These are phyloP conservation scores for Capromys pilorides DNA, from an alignment of 2,797 vertebrate genomes.

Conservation along the genomic window DNA sequence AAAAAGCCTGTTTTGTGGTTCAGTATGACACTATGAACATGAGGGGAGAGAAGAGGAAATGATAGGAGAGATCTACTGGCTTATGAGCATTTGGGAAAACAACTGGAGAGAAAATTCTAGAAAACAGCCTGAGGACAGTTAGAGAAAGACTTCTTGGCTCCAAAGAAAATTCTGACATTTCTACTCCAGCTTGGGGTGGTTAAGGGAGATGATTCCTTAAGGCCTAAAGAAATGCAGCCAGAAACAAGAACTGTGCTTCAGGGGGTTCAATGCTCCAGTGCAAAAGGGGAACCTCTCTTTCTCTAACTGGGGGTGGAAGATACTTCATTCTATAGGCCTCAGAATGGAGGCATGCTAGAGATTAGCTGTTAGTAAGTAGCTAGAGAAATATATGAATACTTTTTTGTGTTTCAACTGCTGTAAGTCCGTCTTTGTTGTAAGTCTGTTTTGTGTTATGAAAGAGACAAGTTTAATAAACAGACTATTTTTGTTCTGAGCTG, in stretches of 20 bases:
- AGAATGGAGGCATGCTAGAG: not conserved
- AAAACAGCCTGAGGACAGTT: not conserved
- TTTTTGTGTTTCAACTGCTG: conserved; percentile 11
- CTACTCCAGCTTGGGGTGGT: not conserved
- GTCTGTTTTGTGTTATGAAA: conserved; percentile 63
- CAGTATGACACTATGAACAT: not conserved
- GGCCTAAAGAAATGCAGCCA: not conserved
- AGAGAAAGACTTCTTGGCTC: not conserved
- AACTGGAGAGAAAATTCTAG: not conserved
- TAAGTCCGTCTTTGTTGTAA: not conserved
- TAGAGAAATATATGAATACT: not conserved
- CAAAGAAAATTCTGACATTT: not conserved
- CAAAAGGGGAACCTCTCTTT: not conserved
- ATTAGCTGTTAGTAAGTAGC: not conserved
- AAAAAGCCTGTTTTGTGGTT: not conserved
- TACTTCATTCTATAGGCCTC: not conserved
- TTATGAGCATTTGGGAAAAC: not conserved
- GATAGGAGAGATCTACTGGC: not conserved
- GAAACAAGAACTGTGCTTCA: not conserved
- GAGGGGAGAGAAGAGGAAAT: fast-evolving
- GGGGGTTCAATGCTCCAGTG: not conserved
- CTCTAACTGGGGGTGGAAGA: not conserved
- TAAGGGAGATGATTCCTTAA: not conserved
- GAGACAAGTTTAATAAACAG: conserved; percentile 71
- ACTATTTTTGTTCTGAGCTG: conserved; percentile 39